Evolutionary conservation across 1,140 invertebrate genomes (phyloP).

Genomic region (silkworm (Bombyx mori)): DNA sequence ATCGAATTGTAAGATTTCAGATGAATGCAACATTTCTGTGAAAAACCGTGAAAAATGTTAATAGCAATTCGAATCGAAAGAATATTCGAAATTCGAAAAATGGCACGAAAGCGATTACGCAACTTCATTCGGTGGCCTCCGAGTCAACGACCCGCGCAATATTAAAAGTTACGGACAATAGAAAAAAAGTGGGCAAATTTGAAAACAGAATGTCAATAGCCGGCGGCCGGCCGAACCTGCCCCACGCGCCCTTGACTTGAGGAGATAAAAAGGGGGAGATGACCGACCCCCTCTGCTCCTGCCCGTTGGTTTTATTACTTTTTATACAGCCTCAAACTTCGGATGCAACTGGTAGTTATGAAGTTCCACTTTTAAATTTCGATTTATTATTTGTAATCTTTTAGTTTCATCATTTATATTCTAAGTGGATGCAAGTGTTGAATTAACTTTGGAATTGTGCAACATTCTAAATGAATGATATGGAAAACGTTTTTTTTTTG

Average conservation of each 20-base stretch:
- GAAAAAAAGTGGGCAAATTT: conserved; percentile 63
- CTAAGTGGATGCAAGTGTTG: too few relatives aligned
- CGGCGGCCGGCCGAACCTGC: conserved; percentile 63
- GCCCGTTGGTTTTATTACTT: conserved; percentile 29
- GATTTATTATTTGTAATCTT: conserved; percentile 1
- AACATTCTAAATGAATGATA: too few relatives aligned
- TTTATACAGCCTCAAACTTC: conserved; percentile 33
- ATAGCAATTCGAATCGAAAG: not conserved
- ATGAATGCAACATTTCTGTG: too few relatives aligned
- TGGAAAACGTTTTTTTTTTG: too few relatives aligned
- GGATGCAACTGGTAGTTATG: conserved; percentile 25
- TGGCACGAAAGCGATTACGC: conserved; percentile 22
- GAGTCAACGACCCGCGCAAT: conserved; percentile 44
- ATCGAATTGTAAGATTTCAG: too few relatives aligned
- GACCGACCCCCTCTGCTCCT: conserved; percentile 32
- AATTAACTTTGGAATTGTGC: too few relatives aligned
- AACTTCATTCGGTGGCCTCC: conserved; percentile 35
- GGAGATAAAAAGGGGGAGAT: conserved; percentile 59
- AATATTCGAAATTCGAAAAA: conserved; percentile 11
- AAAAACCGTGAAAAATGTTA: too few relatives aligned
- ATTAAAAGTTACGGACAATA: conserved; percentile 66
- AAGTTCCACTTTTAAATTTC: not conserved
- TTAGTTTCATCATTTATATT: not conserved
- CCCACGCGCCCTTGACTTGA: conserved; percentile 66
- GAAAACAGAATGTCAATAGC: conserved; percentile 68